Base-by-base conservation (phyloP, 2,797 vertebrate genomes). In the Malurus leucopterus region DNA sequence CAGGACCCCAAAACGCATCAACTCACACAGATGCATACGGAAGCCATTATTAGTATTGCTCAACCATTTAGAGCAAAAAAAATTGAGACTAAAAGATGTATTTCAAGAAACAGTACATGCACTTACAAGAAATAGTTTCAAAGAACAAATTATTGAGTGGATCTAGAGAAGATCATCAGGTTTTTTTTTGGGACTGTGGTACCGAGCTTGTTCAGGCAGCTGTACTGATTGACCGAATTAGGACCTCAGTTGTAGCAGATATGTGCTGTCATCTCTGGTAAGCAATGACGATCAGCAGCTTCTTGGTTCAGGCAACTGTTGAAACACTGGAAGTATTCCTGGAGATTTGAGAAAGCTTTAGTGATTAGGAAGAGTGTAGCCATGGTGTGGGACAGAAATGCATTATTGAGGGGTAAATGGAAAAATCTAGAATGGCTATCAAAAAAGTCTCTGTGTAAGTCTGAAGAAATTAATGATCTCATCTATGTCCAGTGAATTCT, bases 1-100 rank as follows among this genome's bases (percentile, higher is more conserved):
- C 36, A 86, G 27, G 54, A 78, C 23, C 30, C n/a, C 6, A 4
- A 73, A 86, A 82, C 34, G 20, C 26, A 79, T 46, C 58, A 40
- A 2, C 6, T 0, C 21, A 24, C 5, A 1, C 32, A 55, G 22
- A 58, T 7, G 11, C 16, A 36, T 29, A 14, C 7, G 70, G 29
- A 86, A 88, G 26, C 58, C 14, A 75, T 68, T 43, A 67, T 34
- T 46, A 79, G 15, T 27, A 58, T 22, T 69, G 6, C 43, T 34
- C 44, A 73, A 17, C 0, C 1, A 57, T 50, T 64, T 59, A 83
- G 29, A 38, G 14, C 23, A 88, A 57, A 8, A 84, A 72, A 87
- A 68, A 27, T 20, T 13, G 40, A 74, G 49, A 51, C 8, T 62
- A 62, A 86, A 74, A 32, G 4, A 2, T 36, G 3, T 29, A 46